Conservation (phyloP, 2,113 vertebrate species). For the Danionella cerebrum region DNA sequence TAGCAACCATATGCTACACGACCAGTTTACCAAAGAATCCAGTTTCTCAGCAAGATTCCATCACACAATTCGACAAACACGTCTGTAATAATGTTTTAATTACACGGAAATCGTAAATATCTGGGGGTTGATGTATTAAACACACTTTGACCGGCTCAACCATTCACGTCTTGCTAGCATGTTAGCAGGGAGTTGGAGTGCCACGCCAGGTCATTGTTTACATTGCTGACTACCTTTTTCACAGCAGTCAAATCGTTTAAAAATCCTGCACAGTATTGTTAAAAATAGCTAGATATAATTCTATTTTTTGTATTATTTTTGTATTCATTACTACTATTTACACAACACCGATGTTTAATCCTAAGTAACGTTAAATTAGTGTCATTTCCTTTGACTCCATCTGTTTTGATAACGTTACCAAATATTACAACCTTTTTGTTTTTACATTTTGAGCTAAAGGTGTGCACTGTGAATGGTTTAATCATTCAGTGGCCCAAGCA, state of each 20-base stretch:
- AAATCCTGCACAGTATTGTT: not conserved
- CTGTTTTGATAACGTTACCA: no score
- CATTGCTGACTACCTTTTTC: slow-evolving; percentile 31
- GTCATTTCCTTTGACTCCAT: no score
- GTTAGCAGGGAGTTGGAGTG: slow-evolving; percentile 10
- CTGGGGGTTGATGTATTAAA: not conserved
- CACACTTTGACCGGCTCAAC: not conserved
- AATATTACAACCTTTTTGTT: no score
- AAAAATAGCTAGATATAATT: no score
- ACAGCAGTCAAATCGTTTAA: not conserved
- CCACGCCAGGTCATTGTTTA: slow-evolving; percentile 48
- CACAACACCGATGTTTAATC: no score
- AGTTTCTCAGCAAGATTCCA: not conserved
- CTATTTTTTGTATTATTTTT: no score
- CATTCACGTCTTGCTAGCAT: not conserved
- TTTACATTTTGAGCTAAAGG: no score
- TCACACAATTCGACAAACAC: not conserved
- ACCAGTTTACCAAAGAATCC: not conserved
- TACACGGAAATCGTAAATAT: not conserved
- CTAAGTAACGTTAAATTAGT: no score
- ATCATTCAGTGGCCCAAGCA: no score
- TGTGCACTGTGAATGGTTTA: no score
- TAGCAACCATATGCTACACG: slow-evolving; percentile 19
- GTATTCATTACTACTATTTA: no score
- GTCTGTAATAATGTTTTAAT: not conserved